Percentiles rank a stretch among this genome's conserved stretches.
Conservation (phyloP, 1,140 invertebrate genomes). For the Brachionus manjavacas region DNA sequence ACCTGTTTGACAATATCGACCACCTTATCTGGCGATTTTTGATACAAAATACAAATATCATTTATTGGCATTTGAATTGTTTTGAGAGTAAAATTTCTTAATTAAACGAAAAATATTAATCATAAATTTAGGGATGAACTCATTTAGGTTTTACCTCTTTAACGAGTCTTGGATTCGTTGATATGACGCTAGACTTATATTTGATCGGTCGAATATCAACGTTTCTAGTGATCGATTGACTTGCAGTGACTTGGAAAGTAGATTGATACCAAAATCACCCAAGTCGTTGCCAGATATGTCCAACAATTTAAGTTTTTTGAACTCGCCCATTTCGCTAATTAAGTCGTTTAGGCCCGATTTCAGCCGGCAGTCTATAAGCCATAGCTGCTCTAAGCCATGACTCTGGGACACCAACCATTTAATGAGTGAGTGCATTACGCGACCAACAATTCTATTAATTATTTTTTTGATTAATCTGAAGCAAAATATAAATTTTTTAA, state of each 20-base stretch:
- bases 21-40: slow-evolving; percentile 42
- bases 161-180: neutral
- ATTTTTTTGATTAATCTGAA: neutral
- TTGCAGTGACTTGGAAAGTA: slow-evolving; percentile 30
- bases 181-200: neutral
- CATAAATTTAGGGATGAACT: neutral
- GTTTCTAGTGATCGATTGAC: slow-evolving; percentile 35
- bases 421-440: slow-evolving; percentile 3
- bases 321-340: slow-evolving; percentile 39
- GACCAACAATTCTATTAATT: neutral
- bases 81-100: slow-evolving; percentile 38
- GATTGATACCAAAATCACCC: slow-evolving; percentile 16
- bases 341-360: slow-evolving; percentile 17
- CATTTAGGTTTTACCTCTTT: neutral
- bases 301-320: neutral
- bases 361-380: slow-evolving; percentile 16
- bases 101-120: slow-evolving; percentile 15
- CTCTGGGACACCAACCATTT: slow-evolving; percentile 19
- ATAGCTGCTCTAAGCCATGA: neutral
- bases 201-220: slow-evolving; percentile 26
- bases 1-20: slow-evolving; percentile 41
- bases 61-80: slow-evolving; percentile 42
- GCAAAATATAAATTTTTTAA: neutral
- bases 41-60: slow-evolving; percentile 42
- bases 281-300: slow-evolving; percentile 37